These are phyloP conservation scores for Fragariocoptes setiger DNA, from an alignment of 1,140 invertebrate species.

Conservation along the genomic window DNA sequence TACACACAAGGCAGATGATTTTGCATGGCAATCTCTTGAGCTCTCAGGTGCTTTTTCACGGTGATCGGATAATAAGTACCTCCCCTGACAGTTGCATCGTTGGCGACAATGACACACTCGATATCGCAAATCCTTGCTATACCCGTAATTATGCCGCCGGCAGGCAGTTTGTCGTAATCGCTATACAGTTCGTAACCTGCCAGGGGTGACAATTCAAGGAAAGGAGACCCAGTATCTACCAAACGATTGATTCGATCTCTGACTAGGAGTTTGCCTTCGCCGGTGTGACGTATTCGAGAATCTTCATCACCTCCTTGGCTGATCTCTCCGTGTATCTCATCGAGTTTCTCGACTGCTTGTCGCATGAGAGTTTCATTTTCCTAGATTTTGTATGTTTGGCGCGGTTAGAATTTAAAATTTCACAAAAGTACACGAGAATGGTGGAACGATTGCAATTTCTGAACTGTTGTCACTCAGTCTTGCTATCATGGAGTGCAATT, in stretches of 20 bases:
- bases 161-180: conserved; percentile 46
- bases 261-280: conserved; percentile 54
- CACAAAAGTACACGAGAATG: no score
- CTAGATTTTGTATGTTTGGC: no score
- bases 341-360: background rate
- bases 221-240: conserved; percentile 56
- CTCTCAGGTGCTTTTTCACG: conserved; percentile 82
- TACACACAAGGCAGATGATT: conserved; percentile 76
- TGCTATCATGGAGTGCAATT: no score
- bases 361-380: no score
- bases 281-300: conserved; percentile 34
- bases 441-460: no score
- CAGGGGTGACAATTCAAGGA: conserved; percentile 72
- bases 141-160: conserved; percentile 56
- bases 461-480: no score
- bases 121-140: conserved; percentile 50
- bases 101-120: conserved; percentile 69
- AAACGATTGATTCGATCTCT: conserved; percentile 58
- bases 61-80: conserved; percentile 90
- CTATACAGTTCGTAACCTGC: conserved; percentile 52
- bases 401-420: no score
- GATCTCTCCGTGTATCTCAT: conserved; percentile 24
- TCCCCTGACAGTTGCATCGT: conserved; percentile 82
- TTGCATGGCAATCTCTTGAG: conserved; percentile 79
- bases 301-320: conserved; percentile 29